Evolutionary conservation across 2,888 invertebrate species (phyloP).

Genomic region (Amphipoea oculea): DNA sequence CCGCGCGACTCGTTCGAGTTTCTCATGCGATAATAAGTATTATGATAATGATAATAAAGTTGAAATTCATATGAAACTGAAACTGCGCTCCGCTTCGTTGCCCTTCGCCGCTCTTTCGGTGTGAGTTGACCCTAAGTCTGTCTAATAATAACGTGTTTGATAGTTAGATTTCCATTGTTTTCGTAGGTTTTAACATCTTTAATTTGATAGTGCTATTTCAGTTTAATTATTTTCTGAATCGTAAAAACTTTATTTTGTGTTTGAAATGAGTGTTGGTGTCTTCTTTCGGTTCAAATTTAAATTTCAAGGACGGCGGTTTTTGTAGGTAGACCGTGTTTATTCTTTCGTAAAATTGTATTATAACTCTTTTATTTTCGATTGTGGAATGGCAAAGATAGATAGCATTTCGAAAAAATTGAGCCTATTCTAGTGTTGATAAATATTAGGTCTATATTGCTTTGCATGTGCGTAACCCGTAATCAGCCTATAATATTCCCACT

Average conservation of each 20-base stretch:
- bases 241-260: constrained; percentile 15
- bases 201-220: constrained; percentile 14
- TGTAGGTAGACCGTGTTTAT: background rate
- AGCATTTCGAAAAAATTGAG: background rate
- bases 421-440: background rate
- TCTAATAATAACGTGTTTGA: constrained; percentile 13
- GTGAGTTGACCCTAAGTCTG: too few species aligned
- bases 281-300: constrained; percentile 19
- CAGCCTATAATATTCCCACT: too few species aligned
- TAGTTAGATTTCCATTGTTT: constrained; percentile 5
- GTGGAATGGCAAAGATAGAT: background rate
- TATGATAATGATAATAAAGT: too few species aligned
- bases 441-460: background rate
- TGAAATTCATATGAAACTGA: too few species aligned
- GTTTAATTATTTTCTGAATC: constrained; percentile 16
- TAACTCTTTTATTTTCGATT: background rate
- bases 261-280: background rate
- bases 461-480: too few species aligned
- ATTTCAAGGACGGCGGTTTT: background rate
- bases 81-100: too few species aligned
- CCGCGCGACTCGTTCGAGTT: too few species aligned
- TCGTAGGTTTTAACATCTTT: constrained; percentile 1
- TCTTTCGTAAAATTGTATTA: background rate
- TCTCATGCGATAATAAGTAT: too few species aligned
- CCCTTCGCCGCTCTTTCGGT: too few species aligned